phyloP scores from a whole-genome alignment of 2,797 vertebrate species.

The Rousettus madagascariensis region DNA sequence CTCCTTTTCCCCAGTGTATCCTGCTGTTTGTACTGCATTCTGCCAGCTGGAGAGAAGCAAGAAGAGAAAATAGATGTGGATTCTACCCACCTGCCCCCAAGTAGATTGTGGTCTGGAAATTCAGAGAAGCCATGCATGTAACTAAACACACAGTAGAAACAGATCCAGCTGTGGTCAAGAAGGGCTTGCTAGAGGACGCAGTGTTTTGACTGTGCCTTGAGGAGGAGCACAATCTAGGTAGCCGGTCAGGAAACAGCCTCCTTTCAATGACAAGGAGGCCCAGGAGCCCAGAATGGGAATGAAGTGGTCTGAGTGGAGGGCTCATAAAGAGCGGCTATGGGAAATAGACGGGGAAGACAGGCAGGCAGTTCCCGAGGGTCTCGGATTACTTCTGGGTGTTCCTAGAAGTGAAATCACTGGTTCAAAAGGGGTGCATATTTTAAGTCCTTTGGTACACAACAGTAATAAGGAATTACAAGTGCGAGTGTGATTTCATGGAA shows the following conservation, averaged over 20 bases:
- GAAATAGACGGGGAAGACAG: not conserved
- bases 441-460: not conserved
- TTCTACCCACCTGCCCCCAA: not conserved
- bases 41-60: not conserved
- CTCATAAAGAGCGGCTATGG: not conserved
- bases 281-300: not conserved
- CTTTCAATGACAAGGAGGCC: not conserved
- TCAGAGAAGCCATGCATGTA: not conserved
- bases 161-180: not conserved
- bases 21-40: not conserved
- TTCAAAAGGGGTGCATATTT: not conserved
- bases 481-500: not conserved
- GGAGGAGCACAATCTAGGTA: not conserved
- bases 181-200: not conserved
- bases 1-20: not conserved
- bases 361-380: not conserved
- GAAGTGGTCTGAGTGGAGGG: not conserved
- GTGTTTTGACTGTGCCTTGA: not conserved
- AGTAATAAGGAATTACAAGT: not conserved
- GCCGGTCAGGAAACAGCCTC: not conserved
- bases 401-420: not conserved
- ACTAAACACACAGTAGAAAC: not conserved
- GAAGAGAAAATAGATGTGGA: not conserved
- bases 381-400: not conserved
- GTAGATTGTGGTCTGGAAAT: not conserved